Conservation (phyloP, 2,888 invertebrate species). For the Troides oblongomaculatus region DNA sequence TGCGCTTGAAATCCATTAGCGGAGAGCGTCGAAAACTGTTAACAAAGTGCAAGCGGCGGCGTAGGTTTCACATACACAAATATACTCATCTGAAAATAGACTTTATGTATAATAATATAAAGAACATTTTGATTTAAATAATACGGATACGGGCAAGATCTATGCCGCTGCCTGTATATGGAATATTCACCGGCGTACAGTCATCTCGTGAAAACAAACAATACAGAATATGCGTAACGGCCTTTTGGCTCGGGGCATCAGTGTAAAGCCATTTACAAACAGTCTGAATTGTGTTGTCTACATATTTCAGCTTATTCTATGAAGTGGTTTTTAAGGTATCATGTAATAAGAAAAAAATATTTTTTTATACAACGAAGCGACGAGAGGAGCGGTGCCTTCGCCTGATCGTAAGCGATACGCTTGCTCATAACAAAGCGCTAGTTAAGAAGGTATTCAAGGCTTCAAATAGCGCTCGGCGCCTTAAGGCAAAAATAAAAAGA, state of each 20-base stretch:
- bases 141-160: slow-evolving; percentile 1
- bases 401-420: no score
- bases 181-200: slow-evolving; percentile 54
- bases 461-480: no score
- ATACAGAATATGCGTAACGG: slow-evolving; percentile 41
- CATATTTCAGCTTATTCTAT: slow-evolving; percentile 17
- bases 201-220: slow-evolving; percentile 47
- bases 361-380: no score
- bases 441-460: no score
- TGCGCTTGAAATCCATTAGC: slow-evolving; percentile 69
- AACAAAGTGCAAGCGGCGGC: slow-evolving; percentile 44
- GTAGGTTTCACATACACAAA: slow-evolving; percentile 4
- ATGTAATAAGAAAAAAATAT: no score
- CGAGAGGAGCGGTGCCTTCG: no score
- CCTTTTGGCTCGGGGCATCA: slow-evolving; percentile 39
- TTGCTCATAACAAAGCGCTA: no score
- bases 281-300: slow-evolving; percentile 28
- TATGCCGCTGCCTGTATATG: slow-evolving; percentile 34
- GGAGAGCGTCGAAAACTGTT: slow-evolving; percentile 50
- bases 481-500: no score
- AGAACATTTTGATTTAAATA: not conserved
- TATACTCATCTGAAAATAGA: not conserved
- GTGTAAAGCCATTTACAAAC: slow-evolving; percentile 30
- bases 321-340: no score
- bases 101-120: not conserved